Base-by-base conservation (phyloP, 2,888 invertebrate species). In the Trissolcus brochymenae region DNA sequence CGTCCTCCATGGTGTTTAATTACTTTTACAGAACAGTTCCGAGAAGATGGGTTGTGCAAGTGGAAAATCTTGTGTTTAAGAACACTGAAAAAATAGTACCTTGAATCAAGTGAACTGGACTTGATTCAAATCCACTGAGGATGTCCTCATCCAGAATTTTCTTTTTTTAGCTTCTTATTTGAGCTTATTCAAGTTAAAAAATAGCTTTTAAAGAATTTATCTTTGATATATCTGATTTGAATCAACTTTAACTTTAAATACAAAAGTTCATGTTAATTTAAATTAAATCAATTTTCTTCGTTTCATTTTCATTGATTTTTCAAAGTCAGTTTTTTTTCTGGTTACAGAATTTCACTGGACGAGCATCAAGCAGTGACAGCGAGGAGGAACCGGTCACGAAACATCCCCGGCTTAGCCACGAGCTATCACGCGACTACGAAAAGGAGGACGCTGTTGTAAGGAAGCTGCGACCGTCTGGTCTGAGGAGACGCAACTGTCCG, bases 351-450 rank as follows among this genome's bases (percentile, higher is more conserved):
- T 90, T 90, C 62, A 84, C 88, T 82, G 90, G 90, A 70, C 91
- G 91, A 83, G 87, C 89, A 83, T 66, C 66, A 21, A 93, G 94
- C 87, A 93, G 90, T 81, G 91, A 90, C 84, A 91, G 93, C 85
- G 94, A 94, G 92, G 94, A 94, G 89, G 95, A 94, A 85, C 95
- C 95, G 59, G 93, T 93, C 64, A 90, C 92, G 79, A 95, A 95
- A 87, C 93, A 94, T 85, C 94, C 94, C n/a, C 90, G 94, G 70
- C 90, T 94, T 76, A 90, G 90, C 78, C 83, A 82, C 60, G 79
- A 83, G 76, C 84, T 82, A 78, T 82, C 82, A 62, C 83, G 83
- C 57, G 84, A 84, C 68, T 80, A 81, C 57, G 81, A 76, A 66
- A 80, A 76, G 60, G 78, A 76, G 75, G 77, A 72, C 64, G 73